Evolutionary conservation across 2,888 invertebrate genomes (phyloP).

Genomic region (Neocrepidodera transversa): DNA sequence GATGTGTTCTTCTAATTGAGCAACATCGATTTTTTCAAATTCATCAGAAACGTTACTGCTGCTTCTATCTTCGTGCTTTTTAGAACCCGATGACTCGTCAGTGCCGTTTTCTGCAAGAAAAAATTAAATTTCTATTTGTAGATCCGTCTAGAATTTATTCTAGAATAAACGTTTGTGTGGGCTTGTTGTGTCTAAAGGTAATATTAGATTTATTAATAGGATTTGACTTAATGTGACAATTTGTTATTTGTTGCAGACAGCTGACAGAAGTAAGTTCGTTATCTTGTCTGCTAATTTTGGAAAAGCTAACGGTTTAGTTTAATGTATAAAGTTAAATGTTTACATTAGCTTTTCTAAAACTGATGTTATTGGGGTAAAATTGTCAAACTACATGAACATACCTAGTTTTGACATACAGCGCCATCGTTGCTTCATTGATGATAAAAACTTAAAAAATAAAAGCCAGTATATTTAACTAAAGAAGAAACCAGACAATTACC

Average conservation of each 20-base stretch:
- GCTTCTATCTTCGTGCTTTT: constrained; percentile 42
- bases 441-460: constrained; percentile 13
- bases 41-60: constrained; percentile 46
- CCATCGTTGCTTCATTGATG: constrained; percentile 9
- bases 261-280: not conserved
- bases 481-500: not conserved
- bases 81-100: constrained; percentile 46
- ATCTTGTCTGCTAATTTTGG: not conserved
- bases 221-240: constrained; percentile 11
- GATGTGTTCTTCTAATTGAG: constrained; percentile 40
- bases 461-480: not conserved
- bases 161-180: constrained; percentile 50
- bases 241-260: constrained; percentile 13
- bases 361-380: not conserved
- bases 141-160: constrained; percentile 41
- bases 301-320: constrained; percentile 6
- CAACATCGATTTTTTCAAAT: constrained; percentile 47
- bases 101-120: constrained; percentile 50
- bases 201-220: constrained; percentile 25
- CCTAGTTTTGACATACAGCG: constrained; percentile 14
- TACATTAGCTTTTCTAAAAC: constrained; percentile 10
- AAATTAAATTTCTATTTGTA: constrained; percentile 36
- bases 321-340: not conserved
- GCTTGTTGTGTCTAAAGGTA: constrained; percentile 21
- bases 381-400: constrained; percentile 20